Percentiles rank a stretch among this genome's conserved stretches.
phyloP scores from a whole-genome alignment of 2,113 vertebrate genomes.

The Himantopus leucocephalus region DNA sequence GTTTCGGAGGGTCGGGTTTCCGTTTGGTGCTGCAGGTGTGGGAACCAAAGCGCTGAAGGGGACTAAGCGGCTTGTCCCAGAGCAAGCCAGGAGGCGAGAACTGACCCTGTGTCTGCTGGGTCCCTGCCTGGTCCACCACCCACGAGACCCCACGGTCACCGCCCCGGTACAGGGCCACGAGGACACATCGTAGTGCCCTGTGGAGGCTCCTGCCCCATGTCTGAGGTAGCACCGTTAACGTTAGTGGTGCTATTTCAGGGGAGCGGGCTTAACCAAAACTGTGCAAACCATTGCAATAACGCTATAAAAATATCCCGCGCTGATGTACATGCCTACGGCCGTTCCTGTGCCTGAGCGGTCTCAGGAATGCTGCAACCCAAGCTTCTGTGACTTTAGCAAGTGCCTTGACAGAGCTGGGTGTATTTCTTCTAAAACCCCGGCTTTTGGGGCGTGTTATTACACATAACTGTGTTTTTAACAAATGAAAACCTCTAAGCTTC shows the following conservation, averaged over 20 bases:
- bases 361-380: neutral
- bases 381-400: neutral
- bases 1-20: neutral
- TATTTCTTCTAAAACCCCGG: neutral
- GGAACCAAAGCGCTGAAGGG: neutral
- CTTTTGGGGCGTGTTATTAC: neutral
- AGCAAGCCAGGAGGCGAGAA: neutral
- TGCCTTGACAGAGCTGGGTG: neutral
- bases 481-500: neutral
- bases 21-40: neutral
- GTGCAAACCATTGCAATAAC: neutral
- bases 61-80: neutral
- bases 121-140: neutral
- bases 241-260: neutral
- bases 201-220: neutral
- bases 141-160: rapidly evolving
- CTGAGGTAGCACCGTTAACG: rapidly evolving
- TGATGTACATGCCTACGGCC: neutral
- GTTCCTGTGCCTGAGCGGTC: rapidly evolving
- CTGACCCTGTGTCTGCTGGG: rapidly evolving
- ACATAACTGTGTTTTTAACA: neutral
- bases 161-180: rapidly evolving
- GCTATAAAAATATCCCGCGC: neutral
- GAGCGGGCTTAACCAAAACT: neutral
- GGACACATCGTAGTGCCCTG: rapidly evolving